Conservation (phyloP, 2,797 vertebrate genomes). For the Ciconia nigra region DNA sequence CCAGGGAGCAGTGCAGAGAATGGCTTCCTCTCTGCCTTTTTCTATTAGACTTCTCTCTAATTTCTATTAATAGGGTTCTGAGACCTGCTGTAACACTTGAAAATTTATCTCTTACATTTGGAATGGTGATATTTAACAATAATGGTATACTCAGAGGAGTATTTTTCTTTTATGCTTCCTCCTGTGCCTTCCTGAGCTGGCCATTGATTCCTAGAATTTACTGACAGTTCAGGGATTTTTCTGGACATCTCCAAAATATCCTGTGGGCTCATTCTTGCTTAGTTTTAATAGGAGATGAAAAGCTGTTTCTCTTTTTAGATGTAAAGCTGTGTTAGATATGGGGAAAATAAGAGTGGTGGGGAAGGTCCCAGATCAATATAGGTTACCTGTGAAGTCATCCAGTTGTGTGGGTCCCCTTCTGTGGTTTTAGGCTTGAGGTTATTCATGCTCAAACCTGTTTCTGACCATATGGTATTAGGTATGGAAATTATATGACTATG, state of each 20-base stretch:
- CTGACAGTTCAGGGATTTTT: background rate
- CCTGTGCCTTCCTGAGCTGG: background rate
- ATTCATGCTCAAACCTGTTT: background rate
- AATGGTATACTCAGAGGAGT: slow-evolving; percentile 34
- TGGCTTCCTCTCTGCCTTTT: slow-evolving; percentile 55
- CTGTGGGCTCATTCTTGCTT: background rate
- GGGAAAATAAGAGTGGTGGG: background rate
- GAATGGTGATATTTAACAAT: slow-evolving; percentile 71
- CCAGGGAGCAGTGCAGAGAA: slow-evolving; percentile 54
- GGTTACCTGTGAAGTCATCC: background rate
- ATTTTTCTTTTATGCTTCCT: slow-evolving; percentile 48
- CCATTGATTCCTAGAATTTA: slow-evolving; percentile 25
- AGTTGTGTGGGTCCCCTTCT: background rate
- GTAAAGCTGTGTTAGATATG: background rate
- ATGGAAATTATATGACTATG: background rate
- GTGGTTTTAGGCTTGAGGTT: background rate
- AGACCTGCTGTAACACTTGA: slow-evolving; percentile 47
- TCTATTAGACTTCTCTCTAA: slow-evolving; percentile 52
- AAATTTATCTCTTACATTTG: slow-evolving; percentile 67
- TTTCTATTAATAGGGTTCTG: slow-evolving; percentile 49
- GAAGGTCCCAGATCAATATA: background rate
- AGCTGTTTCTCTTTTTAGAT: background rate
- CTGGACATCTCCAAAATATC: background rate
- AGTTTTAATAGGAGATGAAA: background rate
- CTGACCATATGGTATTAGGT: background rate